Conservation (phyloP, 2,888 invertebrate genomes). For the Ichneumon xanthorius region DNA sequence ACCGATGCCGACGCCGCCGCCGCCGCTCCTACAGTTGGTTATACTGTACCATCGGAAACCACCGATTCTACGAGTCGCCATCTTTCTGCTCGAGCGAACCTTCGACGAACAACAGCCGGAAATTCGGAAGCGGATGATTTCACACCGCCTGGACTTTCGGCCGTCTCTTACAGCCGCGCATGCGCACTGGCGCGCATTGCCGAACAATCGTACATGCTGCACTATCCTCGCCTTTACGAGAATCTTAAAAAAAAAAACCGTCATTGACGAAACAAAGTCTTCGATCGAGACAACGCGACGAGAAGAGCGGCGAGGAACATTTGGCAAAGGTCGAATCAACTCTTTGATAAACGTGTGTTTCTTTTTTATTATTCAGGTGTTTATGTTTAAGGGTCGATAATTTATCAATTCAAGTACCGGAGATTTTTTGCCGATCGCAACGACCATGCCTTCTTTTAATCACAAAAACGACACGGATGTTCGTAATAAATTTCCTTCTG, state of each 20-base stretch:
- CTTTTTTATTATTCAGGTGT: neutral
- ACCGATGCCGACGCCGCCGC: constrained; percentile 6
- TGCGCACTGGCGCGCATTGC: neutral
- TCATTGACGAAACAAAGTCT: constrained; percentile 40
- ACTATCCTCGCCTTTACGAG: constrained; percentile 56
- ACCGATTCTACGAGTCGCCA: constrained; percentile 29
- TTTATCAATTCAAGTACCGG: too few species aligned
- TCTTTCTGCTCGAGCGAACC: constrained; percentile 38
- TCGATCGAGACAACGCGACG: constrained; percentile 37
- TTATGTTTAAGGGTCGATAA: constrained; percentile 16
- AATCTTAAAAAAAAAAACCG: constrained; percentile 38
- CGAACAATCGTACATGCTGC: neutral
- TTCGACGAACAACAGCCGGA: constrained; percentile 45
- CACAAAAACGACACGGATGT: too few species aligned
- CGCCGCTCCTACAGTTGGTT: constrained; percentile 13
- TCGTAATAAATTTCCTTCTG: too few species aligned
- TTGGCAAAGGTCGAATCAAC: neutral
- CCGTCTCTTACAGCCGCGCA: neutral
- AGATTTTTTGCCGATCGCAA: too few species aligned
- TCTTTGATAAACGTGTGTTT: neutral
- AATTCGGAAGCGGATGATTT: constrained; percentile 71
- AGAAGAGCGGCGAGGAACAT: constrained; percentile 7
- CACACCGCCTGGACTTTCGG: constrained; percentile 52
- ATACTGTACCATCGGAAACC: neutral
- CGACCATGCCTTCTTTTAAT: too few species aligned